Percentiles rank a stretch among this genome's conserved stretches.
Conservation (phyloP, 2,797 vertebrate species). For the Furcifer pardalis region DNA sequence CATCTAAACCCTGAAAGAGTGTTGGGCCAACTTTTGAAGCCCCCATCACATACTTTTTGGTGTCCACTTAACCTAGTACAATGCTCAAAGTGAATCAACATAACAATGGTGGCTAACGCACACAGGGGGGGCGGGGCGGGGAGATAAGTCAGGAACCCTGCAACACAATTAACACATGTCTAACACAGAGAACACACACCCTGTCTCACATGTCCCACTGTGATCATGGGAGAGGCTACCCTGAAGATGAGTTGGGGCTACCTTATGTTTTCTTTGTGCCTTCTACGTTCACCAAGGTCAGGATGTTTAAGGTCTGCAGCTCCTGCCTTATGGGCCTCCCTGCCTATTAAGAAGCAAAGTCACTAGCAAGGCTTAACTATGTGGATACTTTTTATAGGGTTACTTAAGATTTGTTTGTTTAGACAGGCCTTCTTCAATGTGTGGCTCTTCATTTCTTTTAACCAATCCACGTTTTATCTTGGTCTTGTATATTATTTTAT, state of each 20-base stretch:
- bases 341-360: neutral
- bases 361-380: neutral
- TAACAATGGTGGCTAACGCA: too few species aligned
- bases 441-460: too few species aligned
- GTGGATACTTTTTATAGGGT: neutral
- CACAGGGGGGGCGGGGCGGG: too few species aligned
- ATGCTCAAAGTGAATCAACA: constrained; percentile 39
- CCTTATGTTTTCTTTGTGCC: neutral
- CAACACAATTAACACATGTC: neutral
- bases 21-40: constrained; percentile 52
- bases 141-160: neutral
- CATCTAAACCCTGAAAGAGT: neutral
- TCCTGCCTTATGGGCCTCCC: neutral
- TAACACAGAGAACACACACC: neutral
- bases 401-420: neutral
- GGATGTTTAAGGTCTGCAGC: neutral
- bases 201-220: neutral
- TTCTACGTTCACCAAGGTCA: neutral
- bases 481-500: neutral
- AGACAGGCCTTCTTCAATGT: too few species aligned
- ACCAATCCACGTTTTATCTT: neutral
- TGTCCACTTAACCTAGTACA: constrained; percentile 57
- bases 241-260: too few species aligned
- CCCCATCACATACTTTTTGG: constrained; percentile 42
- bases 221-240: neutral